These are phyloP conservation scores for Archilochus colubris DNA, from an alignment of 2,113 vertebrate species.

Conservation along the genomic window DNA sequence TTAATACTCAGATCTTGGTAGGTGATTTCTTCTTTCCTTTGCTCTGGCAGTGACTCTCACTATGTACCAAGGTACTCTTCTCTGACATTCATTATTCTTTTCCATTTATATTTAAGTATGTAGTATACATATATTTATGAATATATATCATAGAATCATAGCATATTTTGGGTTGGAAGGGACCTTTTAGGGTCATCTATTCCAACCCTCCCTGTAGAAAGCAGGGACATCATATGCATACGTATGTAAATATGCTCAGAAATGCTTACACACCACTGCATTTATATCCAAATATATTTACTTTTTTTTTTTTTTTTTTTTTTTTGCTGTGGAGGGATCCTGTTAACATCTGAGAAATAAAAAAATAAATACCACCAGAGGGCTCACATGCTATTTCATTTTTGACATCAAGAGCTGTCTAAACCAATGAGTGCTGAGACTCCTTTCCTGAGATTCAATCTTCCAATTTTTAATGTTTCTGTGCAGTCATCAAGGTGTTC, in stretches of 20 bases:
- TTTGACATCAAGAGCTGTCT: not conserved
- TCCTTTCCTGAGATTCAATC: not conserved
- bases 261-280: not conserved
- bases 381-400: constrained; percentile 27
- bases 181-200: no score
- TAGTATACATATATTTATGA: not conserved
- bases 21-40: not conserved
- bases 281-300: not conserved
- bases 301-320: no score
- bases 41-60: not conserved
- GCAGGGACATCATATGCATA: not conserved
- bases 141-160: not conserved
- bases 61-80: not conserved
- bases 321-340: not conserved
- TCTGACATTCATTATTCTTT: not conserved
- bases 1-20: not conserved
- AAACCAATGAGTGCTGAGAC: not conserved
- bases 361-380: constrained; percentile 33
- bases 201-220: no score
- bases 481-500: not conserved
- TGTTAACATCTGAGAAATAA: not conserved
- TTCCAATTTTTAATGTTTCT: not conserved
- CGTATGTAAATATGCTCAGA: not conserved
- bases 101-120: not conserved
- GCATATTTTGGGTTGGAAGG: no score